Evolutionary conservation across 1,140 invertebrate genomes (phyloP), one percentile per base, ranked within the genome.

Genomic region (Kradibia gibbosae): DNA sequence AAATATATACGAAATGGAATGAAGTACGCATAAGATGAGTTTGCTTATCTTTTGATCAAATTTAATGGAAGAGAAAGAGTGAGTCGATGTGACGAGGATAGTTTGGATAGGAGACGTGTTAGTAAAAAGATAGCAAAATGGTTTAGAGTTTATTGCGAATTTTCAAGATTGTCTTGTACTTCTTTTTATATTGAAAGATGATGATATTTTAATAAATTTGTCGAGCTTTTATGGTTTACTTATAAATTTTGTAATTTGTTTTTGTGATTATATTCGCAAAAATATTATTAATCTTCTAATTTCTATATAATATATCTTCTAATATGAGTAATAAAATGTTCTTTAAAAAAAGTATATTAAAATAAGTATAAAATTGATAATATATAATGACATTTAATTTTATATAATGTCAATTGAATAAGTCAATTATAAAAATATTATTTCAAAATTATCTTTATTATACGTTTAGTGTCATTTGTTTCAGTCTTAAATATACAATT

Each of bases 1-100:
- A 84, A 83, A 85, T 53, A 65, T 72, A 84, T n/a, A 78, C 72
- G 53, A 34, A 13, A 15, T 39, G 28, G 34, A 34, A 39, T 20
- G 34, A 39, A n/a, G 62, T 7, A 11, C 34, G 17, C 34, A 15
- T 28, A 39, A 36, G 20, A 17, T n/a, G 13, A 53, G 36, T 75
- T 57, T 31, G 34, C 3, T 31, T 31, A 60, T 34, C 60, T 39
- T 42, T 0, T 50, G 20, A 70, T 74, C 83, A 25, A 74, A 36
- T 45, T 13, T 45, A 72, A 34, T 25, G 67, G 31, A 8, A n/a
- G 45, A 45, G 67, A 45, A 42, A 25, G 3, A 62, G 17, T 13
- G 65, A 67, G 65, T n/a, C 13, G 39, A 22, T 17, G 20, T 20
- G 22, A 17, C 20, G 15, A 3, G 10, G 50, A 22, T 22, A 3